Evolutionary conservation across 2,113 vertebrate species (phyloP).

Genomic region (Xenopus laevis): DNA sequence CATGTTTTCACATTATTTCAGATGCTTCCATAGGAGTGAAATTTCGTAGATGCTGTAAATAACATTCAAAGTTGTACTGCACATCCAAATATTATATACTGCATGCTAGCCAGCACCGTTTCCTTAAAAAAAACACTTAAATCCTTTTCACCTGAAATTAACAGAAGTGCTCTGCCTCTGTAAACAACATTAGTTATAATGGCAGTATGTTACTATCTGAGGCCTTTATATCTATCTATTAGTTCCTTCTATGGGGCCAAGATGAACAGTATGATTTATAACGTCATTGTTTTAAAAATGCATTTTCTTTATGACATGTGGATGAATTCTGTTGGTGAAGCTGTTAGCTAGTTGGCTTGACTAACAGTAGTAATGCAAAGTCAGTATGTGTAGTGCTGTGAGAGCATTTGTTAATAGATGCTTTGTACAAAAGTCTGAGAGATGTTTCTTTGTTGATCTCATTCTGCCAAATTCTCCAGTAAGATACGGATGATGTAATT

Average conservation of each 20-base stretch:
- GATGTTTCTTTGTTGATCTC: constrained; percentile 34
- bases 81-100: constrained; percentile 5
- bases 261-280: constrained; percentile 27
- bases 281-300: constrained; percentile 8
- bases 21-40: constrained; percentile 7
- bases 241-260: constrained; percentile 28
- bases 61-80: constrained; percentile 6
- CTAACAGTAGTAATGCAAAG: neutral
- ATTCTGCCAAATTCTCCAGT: constrained; percentile 27
- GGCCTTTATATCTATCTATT: constrained; percentile 37
- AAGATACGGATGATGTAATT: constrained; percentile 23
- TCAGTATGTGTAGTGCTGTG: constrained; percentile 38
- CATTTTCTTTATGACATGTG: neutral
- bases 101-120: constrained; percentile 8
- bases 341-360: neutral
- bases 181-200: constrained; percentile 32
- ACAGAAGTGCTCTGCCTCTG: neutral
- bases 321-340: too few relatives aligned
- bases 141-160: constrained; percentile 13
- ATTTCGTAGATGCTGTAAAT: constrained; percentile 17
- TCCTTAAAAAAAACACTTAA: constrained; percentile 20
- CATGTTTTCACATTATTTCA: neutral
- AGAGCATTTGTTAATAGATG: constrained; percentile 20
- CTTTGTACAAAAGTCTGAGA: constrained; percentile 38
- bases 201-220: constrained; percentile 3